phyloP scores from a whole-genome alignment of 2,113 vertebrate species.

The Oriolus oriolus region DNA sequence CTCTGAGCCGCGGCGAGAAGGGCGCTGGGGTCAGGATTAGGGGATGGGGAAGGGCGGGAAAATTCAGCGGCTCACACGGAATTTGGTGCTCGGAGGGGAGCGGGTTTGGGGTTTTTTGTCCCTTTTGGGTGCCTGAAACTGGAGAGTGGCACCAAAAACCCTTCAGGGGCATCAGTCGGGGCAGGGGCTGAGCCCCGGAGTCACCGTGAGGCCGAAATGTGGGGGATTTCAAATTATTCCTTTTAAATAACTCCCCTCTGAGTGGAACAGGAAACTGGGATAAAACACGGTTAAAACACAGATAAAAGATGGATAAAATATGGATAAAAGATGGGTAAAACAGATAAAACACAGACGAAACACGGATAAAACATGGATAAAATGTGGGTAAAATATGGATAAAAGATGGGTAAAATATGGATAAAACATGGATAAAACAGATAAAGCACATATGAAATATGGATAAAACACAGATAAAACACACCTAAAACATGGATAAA shows the following conservation, averaged over 20 bases:
- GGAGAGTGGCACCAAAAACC: not conserved
- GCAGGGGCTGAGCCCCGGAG: not conserved
- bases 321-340: too few species aligned
- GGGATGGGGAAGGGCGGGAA: not conserved
- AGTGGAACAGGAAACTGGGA: not conserved
- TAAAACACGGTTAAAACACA: not conserved
- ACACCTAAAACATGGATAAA: not conserved
- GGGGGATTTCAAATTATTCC: accelerated
- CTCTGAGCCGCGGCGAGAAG: constrained; percentile 5
- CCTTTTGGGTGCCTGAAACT: not conserved
- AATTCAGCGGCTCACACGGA: not conserved
- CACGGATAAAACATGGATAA: not conserved
- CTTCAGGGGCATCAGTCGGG: not conserved
- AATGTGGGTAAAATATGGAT: not conserved
- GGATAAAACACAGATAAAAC: too few species aligned
- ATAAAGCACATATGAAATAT: too few species aligned
- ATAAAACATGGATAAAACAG: not conserved
- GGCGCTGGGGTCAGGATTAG: constrained; percentile 55
- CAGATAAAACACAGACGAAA: not conserved
- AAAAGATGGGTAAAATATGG: not conserved
- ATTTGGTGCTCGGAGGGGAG: not conserved
- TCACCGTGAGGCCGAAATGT: accelerated
- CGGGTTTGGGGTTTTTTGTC: not conserved
- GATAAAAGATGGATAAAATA: too few species aligned
- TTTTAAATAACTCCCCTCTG: not conserved